Percentiles rank a stretch among this genome's conserved stretches.
These are phyloP conservation scores for Scleropages formosus DNA, from an alignment of 2,797 vertebrate species.

Conservation along the genomic window DNA sequence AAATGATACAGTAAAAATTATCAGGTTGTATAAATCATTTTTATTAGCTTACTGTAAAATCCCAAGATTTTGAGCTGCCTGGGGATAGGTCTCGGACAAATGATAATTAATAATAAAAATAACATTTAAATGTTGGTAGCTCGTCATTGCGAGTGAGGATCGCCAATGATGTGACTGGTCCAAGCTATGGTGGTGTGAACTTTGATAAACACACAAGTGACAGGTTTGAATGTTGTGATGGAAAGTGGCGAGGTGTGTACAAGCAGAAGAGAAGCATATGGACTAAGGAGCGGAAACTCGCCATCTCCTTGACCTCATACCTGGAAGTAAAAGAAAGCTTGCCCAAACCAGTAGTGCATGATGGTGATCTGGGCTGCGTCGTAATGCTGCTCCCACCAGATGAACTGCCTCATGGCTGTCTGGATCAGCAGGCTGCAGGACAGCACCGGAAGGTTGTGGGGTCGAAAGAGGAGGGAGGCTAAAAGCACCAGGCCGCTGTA, in stretches of 20 bases:
- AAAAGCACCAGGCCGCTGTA: constrained; percentile 85
- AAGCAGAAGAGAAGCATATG: not conserved
- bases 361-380: constrained; percentile 82
- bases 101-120: no score
- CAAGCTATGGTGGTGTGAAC: no score
- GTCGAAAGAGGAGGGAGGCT: constrained; percentile 80
- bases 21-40: no score
- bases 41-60: no score
- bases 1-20: no score
- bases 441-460: constrained; percentile 89
- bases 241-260: not conserved
- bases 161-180: no score
- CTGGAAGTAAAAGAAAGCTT: constrained; percentile 92
- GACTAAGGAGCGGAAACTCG: not conserved
- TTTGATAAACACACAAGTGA: not conserved
- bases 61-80: no score
- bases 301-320: constrained; percentile 46
- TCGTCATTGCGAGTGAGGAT: no score
- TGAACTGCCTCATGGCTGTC: constrained; percentile 76
- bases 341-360: constrained; percentile 97
- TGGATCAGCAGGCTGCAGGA: constrained; percentile 83
- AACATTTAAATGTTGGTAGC: no score
- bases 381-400: constrained; percentile 86
- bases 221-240: not conserved
- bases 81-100: no score